Evolutionary conservation across 2,888 invertebrate species (phyloP).

Genomic region (Sminthurides aquaticus): DNA sequence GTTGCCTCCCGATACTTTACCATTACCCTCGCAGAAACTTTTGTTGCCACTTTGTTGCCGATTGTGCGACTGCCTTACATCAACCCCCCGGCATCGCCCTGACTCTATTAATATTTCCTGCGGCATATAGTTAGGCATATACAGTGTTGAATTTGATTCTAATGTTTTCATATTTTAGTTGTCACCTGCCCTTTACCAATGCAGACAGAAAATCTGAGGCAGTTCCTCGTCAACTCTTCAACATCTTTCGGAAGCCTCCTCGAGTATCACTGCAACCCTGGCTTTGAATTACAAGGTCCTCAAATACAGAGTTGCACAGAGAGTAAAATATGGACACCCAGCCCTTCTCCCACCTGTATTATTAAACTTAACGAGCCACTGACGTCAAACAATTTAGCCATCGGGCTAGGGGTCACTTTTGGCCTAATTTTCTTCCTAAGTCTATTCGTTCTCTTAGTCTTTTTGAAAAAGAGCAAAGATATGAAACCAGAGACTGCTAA

Average conservation of each 20-base stretch:
- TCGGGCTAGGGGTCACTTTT: conserved; percentile 36
- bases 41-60: too few relatives aligned
- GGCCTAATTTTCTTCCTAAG: conserved; percentile 29
- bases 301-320: conserved; percentile 34
- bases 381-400: conserved; percentile 24
- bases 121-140: too few relatives aligned
- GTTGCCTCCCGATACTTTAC: too few relatives aligned
- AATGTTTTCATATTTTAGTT: too few relatives aligned
- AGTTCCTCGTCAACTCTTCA: conserved; percentile 75
- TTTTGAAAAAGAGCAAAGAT: conserved; percentile 19
- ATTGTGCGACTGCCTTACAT: too few relatives aligned
- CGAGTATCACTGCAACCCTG: conserved; percentile 83
- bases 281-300: conserved; percentile 51
- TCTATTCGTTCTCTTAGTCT: conserved; percentile 20
- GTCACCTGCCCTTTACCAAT: conserved; percentile 70
- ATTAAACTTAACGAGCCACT: conserved; percentile 31
- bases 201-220: conserved; percentile 72
- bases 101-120: too few relatives aligned
- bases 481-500: conserved; percentile 10
- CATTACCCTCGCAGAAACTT: too few relatives aligned
- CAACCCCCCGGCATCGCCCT: too few relatives aligned
- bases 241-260: conserved; percentile 75
- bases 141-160: too few relatives aligned
- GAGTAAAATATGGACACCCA: conserved; percentile 36
- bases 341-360: conserved; percentile 35